A percentile compares a stretch with the other conserved stretches of the same genome.
phyloP scores from a whole-genome alignment of 2,888 invertebrate genomes.

The Tenodera sinensis region DNA sequence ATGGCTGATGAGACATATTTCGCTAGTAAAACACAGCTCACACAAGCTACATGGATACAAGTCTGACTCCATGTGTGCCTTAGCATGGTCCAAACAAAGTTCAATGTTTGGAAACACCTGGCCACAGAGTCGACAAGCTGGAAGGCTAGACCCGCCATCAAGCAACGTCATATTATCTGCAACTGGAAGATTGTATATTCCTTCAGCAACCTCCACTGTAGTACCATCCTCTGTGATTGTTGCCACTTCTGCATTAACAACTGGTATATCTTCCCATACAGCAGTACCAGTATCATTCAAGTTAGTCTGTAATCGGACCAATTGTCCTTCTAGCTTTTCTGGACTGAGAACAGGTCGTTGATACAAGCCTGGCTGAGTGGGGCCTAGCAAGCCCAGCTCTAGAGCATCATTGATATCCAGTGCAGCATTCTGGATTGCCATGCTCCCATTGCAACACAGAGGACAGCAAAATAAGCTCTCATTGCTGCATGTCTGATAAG shows the following conservation, averaged over 20 bases:
- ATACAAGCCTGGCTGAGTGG: background rate
- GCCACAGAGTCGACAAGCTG: constrained; percentile 24
- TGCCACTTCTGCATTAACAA: background rate
- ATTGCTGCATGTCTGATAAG: background rate
- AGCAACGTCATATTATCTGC: background rate
- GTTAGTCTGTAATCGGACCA: background rate
- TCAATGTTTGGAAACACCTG: constrained; percentile 25
- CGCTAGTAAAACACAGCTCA: constrained; percentile 20
- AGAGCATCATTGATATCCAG: background rate
- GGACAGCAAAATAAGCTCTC: constrained; percentile 6
- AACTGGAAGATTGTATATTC: background rate
- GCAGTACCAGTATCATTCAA: background rate
- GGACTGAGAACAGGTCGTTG: background rate
- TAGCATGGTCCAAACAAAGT: constrained; percentile 22
- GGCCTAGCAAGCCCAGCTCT: background rate
- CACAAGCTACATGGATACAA: constrained; percentile 29
- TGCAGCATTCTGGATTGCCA: constrained; percentile 10
- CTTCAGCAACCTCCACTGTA: background rate
- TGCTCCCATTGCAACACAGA: constrained; percentile 27
- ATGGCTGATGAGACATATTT: constrained; percentile 22
- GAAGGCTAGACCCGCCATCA: background rate
- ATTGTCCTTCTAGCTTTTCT: background rate
- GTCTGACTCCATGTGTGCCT: constrained; percentile 19
- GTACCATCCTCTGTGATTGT: background rate
- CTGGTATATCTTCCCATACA: background rate